A percentile compares a stretch with the other conserved stretches of the same genome.
phyloP scores from a whole-genome alignment of 2,797 vertebrate species.

The Todus mexicanus region DNA sequence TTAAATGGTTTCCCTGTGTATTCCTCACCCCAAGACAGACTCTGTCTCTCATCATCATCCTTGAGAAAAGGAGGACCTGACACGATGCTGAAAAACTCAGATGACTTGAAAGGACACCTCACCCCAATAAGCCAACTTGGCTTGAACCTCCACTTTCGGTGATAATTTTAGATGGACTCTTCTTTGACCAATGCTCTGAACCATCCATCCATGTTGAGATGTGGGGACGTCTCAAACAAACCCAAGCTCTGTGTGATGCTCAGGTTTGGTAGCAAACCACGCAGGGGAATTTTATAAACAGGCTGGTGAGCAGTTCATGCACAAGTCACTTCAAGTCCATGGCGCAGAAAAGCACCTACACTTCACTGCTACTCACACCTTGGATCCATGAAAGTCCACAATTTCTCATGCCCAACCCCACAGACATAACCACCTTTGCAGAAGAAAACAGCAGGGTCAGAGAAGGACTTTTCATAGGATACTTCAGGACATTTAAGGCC shows the following conservation, averaged over 20 bases:
- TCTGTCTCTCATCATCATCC: neutral
- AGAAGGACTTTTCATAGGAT: neutral
- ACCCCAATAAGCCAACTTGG: neutral
- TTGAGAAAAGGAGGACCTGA: neutral
- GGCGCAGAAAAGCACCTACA: neutral
- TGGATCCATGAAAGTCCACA: fast-evolving
- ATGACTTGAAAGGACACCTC: neutral
- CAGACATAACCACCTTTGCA: fast-evolving
- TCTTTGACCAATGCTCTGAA: fast-evolving
- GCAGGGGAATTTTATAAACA: neutral
- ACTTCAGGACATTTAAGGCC: neutral
- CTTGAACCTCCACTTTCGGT: neutral
- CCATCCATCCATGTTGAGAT: neutral
- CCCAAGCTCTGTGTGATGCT: neutral
- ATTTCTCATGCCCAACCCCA: neutral
- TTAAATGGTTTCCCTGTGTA: neutral
- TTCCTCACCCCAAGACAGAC: neutral
- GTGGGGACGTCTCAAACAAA: fast-evolving
- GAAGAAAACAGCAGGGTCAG: fast-evolving
- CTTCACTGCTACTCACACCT: neutral
- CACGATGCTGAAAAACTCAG: neutral
- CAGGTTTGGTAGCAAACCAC: neutral
- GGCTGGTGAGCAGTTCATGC: neutral
- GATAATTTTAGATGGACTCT: neutral
- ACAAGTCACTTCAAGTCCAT: fast-evolving